A percentile compares a stretch with the other conserved stretches of the same genome.
Conservation (phyloP, 2,888 invertebrate species). For the Nephrotoma guestfalica region DNA sequence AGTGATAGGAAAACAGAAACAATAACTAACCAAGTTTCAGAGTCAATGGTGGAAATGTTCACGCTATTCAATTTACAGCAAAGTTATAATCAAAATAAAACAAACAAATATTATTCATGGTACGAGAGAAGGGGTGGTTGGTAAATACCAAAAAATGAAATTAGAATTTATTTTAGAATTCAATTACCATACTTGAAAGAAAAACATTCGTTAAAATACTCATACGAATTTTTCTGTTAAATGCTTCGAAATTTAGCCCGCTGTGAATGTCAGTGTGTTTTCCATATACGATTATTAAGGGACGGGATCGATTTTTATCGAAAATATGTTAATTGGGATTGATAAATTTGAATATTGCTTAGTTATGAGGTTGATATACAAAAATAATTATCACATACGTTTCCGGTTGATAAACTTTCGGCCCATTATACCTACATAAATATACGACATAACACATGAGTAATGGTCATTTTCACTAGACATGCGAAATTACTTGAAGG, state of each 20-base stretch:
- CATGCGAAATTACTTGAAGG: background rate
- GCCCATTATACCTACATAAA: background rate
- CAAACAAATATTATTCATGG: background rate
- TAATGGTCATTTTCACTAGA: background rate
- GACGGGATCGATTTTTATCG: background rate
- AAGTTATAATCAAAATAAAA: background rate
- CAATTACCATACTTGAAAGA: background rate
- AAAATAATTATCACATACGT: background rate
- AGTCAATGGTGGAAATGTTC: background rate
- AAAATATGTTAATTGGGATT: background rate
- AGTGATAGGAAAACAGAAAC: background rate
- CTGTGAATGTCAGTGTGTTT: background rate
- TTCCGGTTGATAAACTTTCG: background rate
- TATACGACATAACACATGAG: background rate
- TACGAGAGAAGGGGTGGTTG: background rate
- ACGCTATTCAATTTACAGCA: background rate
- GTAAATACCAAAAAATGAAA: background rate
- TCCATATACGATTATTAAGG: background rate
- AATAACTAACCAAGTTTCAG: background rate
- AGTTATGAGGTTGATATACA: background rate
- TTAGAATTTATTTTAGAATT: background rate
- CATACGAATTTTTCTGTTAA: background rate
- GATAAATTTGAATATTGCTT: background rate
- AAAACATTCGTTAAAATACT: background rate
- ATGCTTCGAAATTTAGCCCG: background rate